phyloP scores from a whole-genome alignment of 2,797 vertebrate species.

The Sciurus vulgaris region DNA sequence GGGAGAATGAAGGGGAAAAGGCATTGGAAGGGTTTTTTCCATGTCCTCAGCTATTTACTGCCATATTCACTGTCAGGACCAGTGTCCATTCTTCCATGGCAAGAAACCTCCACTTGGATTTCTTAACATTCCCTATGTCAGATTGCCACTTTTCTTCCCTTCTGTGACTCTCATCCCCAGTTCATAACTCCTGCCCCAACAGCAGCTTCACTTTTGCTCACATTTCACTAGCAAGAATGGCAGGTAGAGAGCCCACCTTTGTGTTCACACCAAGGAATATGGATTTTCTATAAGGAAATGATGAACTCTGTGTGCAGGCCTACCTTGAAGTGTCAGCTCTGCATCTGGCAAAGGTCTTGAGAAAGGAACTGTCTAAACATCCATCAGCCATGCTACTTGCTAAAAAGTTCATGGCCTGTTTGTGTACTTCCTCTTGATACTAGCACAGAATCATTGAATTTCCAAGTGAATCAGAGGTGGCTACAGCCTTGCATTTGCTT shows the following conservation, averaged over 20 bases:
- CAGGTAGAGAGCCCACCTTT: background rate
- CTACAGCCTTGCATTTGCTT: background rate
- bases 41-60: background rate
- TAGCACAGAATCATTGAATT: background rate
- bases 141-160: background rate
- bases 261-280: background rate
- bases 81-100: background rate
- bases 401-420: background rate
- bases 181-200: background rate
- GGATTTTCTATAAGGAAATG: background rate
- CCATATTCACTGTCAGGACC: background rate
- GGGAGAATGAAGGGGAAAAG: background rate
- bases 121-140: background rate
- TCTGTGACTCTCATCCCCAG: background rate
- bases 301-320: background rate
- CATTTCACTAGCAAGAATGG: background rate
- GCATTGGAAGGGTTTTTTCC: background rate
- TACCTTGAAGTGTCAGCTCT: background rate
- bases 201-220: conserved; percentile 2
- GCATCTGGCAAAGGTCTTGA: background rate
- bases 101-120: background rate
- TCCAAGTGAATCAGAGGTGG: background rate
- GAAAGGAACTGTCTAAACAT: conserved; percentile 38
- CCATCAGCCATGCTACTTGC: background rate
- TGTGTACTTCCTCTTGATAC: background rate